These are phyloP conservation scores for Paracanthobrama guichenoti DNA, from an alignment of 2,113 vertebrate genomes.

Conservation along the genomic window DNA sequence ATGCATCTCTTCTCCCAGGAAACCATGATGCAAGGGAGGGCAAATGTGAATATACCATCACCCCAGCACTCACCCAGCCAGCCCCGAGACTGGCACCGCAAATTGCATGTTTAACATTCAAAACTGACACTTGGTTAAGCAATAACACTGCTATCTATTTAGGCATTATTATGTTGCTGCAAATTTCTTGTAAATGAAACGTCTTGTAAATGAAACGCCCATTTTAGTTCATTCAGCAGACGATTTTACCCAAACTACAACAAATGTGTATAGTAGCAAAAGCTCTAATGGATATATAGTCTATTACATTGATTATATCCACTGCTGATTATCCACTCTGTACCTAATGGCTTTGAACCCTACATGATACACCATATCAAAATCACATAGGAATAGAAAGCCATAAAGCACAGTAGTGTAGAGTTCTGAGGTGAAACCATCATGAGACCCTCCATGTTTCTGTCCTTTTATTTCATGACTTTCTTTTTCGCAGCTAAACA, in stretches of 20 bases:
- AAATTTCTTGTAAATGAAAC: neutral
- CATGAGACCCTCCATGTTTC: slow-evolving; percentile 23
- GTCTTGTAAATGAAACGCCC: neutral
- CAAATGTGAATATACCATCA: slow-evolving; percentile 38
- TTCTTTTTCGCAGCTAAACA: slow-evolving; percentile 39
- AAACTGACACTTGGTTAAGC: neutral
- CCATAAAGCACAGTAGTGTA: slow-evolving; percentile 89
- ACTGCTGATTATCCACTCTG: slow-evolving; percentile 76
- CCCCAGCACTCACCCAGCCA: neutral
- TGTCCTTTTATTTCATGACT: neutral
- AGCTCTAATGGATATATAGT: neutral
- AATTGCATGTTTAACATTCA: slow-evolving; percentile 28
- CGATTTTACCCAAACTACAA: neutral
- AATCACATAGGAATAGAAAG: slow-evolving; percentile 99
- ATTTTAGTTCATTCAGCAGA: neutral
- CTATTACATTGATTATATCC: neutral
- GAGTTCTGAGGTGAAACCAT: slow-evolving; percentile 40
- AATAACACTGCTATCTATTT: slow-evolving; percentile 16
- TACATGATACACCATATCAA: slow-evolving; percentile 88
- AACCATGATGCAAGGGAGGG: slow-evolving; percentile 37
- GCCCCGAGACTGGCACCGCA: neutral
- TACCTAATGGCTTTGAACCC: slow-evolving; percentile 99
- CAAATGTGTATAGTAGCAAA: neutral
- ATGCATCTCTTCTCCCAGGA: slow-evolving; percentile 44
- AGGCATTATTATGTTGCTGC: neutral